A percentile compares a stretch with the other conserved stretches of the same genome.
phyloP scores from a whole-genome alignment of 1,140 invertebrate species.

The Cydia pomonella region DNA sequence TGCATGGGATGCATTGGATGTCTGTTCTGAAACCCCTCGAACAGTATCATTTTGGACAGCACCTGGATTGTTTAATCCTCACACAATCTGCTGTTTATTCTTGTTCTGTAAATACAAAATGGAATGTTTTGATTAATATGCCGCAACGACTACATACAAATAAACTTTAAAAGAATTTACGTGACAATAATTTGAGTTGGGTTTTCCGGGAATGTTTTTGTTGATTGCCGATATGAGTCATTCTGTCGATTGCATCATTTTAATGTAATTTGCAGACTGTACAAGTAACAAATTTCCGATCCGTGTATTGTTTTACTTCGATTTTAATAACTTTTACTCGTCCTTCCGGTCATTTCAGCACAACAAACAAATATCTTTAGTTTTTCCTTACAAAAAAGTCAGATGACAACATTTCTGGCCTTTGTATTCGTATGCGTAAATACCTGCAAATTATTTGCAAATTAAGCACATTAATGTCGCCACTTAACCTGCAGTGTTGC shows the following conservation, averaged over 20 bases:
- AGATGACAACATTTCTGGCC: background rate
- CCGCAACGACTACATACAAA: background rate
- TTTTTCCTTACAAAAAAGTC: background rate
- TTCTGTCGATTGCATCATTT: slow-evolving; percentile 25
- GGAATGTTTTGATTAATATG: background rate
- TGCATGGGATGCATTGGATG: background rate
- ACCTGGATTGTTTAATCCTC: background rate
- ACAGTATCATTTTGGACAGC: slow-evolving; percentile 15
- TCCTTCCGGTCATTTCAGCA: background rate
- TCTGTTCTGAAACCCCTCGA: background rate
- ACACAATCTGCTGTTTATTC: background rate
- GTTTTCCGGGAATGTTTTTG: slow-evolving; percentile 6
- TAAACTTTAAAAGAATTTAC: background rate
- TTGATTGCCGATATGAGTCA: slow-evolving; percentile 3
- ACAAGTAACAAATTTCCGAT: background rate
- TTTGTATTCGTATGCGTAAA: background rate
- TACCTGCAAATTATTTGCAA: background rate
- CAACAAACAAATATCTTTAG: background rate
- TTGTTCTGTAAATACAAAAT: background rate
- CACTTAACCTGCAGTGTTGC: background rate
- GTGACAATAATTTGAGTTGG: background rate
- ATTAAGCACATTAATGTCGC: background rate
- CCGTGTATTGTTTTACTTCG: background rate
- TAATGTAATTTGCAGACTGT: background rate
- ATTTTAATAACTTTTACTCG: background rate